These are phyloP conservation scores for Clarias gariepinus DNA, from an alignment of 2,113 vertebrate species.

Conservation along the genomic window DNA sequence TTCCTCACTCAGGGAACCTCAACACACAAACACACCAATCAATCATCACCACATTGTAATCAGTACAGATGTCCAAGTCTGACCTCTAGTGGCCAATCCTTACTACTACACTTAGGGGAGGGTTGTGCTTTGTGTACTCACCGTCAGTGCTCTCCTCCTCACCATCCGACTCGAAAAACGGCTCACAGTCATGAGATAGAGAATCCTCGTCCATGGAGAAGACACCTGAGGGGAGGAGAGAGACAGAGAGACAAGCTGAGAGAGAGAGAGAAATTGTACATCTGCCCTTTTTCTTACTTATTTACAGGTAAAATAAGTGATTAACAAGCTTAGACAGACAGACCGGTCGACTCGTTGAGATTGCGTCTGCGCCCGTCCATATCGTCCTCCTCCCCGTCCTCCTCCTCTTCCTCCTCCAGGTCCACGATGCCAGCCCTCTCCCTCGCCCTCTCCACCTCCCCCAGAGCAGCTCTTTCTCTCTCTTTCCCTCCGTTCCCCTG, in stretches of 20 bases:
- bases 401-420: slow-evolving; percentile 67
- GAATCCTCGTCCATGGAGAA: slow-evolving; percentile 93
- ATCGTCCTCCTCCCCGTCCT: slow-evolving; percentile 69
- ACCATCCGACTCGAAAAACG: slow-evolving; percentile 82
- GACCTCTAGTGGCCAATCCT: slow-evolving; percentile 8
- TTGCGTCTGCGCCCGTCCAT: slow-evolving; percentile 71
- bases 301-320: too few species aligned
- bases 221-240: slow-evolving; percentile 70
- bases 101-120: not conserved
- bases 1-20: slow-evolving; percentile 84
- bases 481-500: slow-evolving; percentile 64
- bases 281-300: too few species aligned
- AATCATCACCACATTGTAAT: not conserved
- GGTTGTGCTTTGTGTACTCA: slow-evolving; percentile 50
- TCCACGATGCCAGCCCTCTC: slow-evolving; percentile 67
- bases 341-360: slow-evolving; percentile 74
- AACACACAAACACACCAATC: slow-evolving; percentile 3
- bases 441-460: slow-evolving; percentile 57
- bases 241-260: not conserved
- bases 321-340: not conserved
- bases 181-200: slow-evolving; percentile 82
- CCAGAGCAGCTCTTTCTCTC: slow-evolving; percentile 54
- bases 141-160: slow-evolving; percentile 84
- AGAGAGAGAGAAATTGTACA: too few species aligned
- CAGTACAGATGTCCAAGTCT: not conserved